These are phyloP conservation scores for Poecilus cupreus DNA, from an alignment of 2,888 invertebrate genomes.

Conservation along the genomic window DNA sequence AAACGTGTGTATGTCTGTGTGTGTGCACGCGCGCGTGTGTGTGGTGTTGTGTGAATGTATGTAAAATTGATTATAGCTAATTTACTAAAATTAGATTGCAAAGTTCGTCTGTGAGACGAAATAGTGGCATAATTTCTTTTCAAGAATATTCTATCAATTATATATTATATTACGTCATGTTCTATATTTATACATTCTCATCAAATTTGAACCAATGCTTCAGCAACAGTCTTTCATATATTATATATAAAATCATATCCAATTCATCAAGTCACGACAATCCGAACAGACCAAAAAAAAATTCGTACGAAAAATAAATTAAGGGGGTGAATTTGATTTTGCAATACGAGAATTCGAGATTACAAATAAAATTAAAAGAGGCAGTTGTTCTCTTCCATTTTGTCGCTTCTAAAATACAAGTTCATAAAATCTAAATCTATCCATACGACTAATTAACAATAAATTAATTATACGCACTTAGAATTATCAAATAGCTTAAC, in stretches of 20 bases:
- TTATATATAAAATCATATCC: constrained; percentile 48
- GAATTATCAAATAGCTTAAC: constrained; percentile 53
- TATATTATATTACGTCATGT: constrained; percentile 56
- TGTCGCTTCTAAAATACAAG: constrained; percentile 18
- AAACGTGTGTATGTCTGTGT: constrained; percentile 1
- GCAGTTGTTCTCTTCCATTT: constrained; percentile 53
- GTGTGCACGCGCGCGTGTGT: no score
- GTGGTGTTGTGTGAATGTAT: constrained; percentile 21
- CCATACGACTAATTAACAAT: constrained; percentile 58
- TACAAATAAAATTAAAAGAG: constrained; percentile 37
- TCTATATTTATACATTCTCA: constrained; percentile 54
- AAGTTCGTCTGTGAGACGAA: constrained; percentile 51
- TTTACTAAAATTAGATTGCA: constrained; percentile 59
- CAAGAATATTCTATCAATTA: constrained; percentile 57
- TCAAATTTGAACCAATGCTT: constrained; percentile 46
- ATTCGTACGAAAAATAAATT: constrained; percentile 40
- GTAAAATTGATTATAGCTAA: constrained; percentile 57
- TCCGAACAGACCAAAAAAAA: constrained; percentile 48
- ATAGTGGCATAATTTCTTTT: constrained; percentile 57
- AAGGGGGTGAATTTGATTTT: constrained; percentile 29
- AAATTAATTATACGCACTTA: constrained; percentile 58
- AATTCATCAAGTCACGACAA: constrained; percentile 37
- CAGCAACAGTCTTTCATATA: constrained; percentile 56
- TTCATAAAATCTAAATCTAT: constrained; percentile 54
- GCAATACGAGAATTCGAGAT: constrained; percentile 53